Evolutionary conservation across 2,888 invertebrate genomes (phyloP), one percentile per base, ranked within the genome.

Genomic region (Agriopis leucophaearia): DNA sequence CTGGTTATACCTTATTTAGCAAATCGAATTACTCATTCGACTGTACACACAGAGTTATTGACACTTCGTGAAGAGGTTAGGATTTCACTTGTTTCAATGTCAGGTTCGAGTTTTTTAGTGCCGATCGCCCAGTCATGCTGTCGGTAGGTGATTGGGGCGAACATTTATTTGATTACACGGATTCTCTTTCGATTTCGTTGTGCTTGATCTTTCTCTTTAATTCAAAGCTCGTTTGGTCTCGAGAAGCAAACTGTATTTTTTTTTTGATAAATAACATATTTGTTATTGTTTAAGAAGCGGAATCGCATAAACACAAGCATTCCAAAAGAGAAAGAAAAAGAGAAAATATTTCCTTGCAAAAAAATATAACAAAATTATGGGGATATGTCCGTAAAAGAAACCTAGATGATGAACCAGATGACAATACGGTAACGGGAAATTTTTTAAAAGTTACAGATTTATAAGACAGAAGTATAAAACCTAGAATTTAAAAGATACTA

Each of bases 21-120:
- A 15, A 56, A 47, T 48, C 40, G 40, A 40, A 52, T 54, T 60
- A 15, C 52, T 40, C 18, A n/a, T 15, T 10, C 18, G 63, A 65
- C 62, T 58, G 65, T 65, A 58, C 65, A 8, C 62, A 58, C 65
- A 10, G 35, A 58, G 63, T 80, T 86, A 85, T 84, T 83, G 87
- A 88, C 87, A 84, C 82, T 71, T 76, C 78, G 78, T 76, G 79
- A 75, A 72, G 74, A 78, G 78, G 77, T 80, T 81, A 80, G 70
- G 64, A 82, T 87, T 87, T 87, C 86, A 85, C 86, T 85, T 84
- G 83, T 83, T 83, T 81, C 85, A 85, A 86, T 85, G 87, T 87
- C 84, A 82, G 79, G 74, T 77, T 73, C 66, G 59, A 60, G 73
- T 71, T 71, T 76, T 59, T 67, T 66, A n/a, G n/a, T 61, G 50